phyloP scores from a whole-genome alignment of 2,113 vertebrate genomes.

The Pipa parva region DNA sequence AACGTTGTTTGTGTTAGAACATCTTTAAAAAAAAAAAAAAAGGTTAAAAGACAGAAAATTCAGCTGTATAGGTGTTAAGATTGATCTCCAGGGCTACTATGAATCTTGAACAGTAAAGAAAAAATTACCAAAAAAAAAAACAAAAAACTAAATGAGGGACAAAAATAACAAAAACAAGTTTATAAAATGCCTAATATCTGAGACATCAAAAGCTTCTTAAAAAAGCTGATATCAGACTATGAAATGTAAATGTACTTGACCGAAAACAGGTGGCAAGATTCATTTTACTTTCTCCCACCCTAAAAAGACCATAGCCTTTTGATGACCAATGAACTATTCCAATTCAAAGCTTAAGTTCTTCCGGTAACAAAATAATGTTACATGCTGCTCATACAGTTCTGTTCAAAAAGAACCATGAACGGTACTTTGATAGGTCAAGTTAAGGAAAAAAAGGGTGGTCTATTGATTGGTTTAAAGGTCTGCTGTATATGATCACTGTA shows the following conservation, averaged over 20 bases:
- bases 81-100: not conserved
- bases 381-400: too few relatives aligned
- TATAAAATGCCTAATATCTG: not conserved
- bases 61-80: constrained; percentile 40
- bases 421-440: too few relatives aligned
- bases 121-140: constrained; percentile 20
- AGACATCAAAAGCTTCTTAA: not conserved
- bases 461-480: too few relatives aligned
- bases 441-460: too few relatives aligned
- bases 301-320: not conserved
- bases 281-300: not conserved
- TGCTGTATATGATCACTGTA: too few relatives aligned
- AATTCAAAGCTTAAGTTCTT: too few relatives aligned
- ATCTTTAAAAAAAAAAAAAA: constrained; percentile 46
- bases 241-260: not conserved
- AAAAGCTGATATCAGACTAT: not conserved
- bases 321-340: too few relatives aligned
- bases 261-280: not conserved
- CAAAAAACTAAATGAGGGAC: constrained; percentile 44
- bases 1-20: too few relatives aligned
- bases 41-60: constrained; percentile 47
- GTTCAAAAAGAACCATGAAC: too few relatives aligned
- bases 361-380: too few relatives aligned
- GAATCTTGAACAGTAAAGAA: constrained; percentile 24
- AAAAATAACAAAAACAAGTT: not conserved